These are phyloP conservation scores for Helarctos malayanus DNA, from an alignment of 2,797 vertebrate species.

Conservation along the genomic window DNA sequence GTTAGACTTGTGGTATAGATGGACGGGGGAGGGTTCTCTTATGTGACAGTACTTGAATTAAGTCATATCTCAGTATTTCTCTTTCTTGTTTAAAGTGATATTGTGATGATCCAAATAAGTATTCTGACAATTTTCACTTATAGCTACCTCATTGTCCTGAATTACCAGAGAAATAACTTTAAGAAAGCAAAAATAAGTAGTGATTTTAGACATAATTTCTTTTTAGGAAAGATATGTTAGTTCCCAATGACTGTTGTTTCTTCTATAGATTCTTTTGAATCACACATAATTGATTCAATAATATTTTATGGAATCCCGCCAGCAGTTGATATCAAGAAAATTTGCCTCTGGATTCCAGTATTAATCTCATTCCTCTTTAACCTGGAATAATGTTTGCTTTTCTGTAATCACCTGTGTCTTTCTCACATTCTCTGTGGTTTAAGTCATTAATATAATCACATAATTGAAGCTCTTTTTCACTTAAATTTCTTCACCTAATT, in stretches of 20 bases:
- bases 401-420: slow-evolving; percentile 5
- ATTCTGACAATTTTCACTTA: slow-evolving; percentile 37
- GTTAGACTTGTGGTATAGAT: neutral
- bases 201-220: neutral
- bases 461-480: neutral
- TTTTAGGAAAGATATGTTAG: neutral
- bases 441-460: slow-evolving; percentile 8
- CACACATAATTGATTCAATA: neutral
- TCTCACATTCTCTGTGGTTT: neutral
- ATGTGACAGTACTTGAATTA: neutral
- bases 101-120: neutral
- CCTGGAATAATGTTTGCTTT: slow-evolving; percentile 15
- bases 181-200: slow-evolving; percentile 43
- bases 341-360: neutral
- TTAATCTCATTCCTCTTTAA: neutral
- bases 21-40: neutral
- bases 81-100: slow-evolving; percentile 18
- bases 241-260: slow-evolving; percentile 26
- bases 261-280: slow-evolving; percentile 20
- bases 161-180: neutral
- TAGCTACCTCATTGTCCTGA: neutral
- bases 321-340: neutral
- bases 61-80: neutral
- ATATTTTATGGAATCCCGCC: slow-evolving; percentile 14
- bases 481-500: slow-evolving; percentile 48